Base-by-base conservation (phyloP, 2,888 invertebrate genomes). In the Schizotus pectinicornis region DNA sequence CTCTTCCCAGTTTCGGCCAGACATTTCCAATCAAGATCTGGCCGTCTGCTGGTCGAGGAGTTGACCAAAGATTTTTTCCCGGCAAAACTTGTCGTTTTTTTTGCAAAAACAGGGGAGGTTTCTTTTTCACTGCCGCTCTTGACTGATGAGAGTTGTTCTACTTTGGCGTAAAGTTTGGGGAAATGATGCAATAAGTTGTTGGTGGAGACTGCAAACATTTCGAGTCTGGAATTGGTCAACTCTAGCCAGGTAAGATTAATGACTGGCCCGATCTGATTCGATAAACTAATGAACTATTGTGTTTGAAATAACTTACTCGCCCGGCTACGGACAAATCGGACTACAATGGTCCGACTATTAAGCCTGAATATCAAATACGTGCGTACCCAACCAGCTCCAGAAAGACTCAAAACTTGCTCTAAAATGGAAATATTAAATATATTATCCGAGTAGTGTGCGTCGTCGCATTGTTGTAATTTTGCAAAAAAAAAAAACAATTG, bases 211-310 rank as follows among this genome's bases (percentile, higher is more conserved):
- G 22, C 22, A 22, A 22, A 22, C 22, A 5, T 22, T 22, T 22
- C 22, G 22, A 11, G 35, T 46, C n/a, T 32, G 9, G 39, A 36
- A 11, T 45, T 63, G 59, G 61, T 9, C 62, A 52, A 61, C 63
- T 61, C 48, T 54, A 61, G 56, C 48, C 65, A 64, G 63, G 61
- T 63, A 76, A 75, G 79, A 79, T 79, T 78, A 79, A 79, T 79
- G 79, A 77, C 75, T 71, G 69, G 69, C 67, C 71, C 77, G 79
- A 79, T 79, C 77, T 77, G 78, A 79, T 79, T 78, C 78, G 79
- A 79, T 79, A 79, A 79, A 79, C 78, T 79, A 79, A 79, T 79
- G 79, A 79, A 79, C 75, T 79, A 79, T 79, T 79, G 79, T 79
- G 78, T 77, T 76, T 74, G 71, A 75, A 77, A 77, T 77, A 77